Evolutionary conservation across 2,797 vertebrate species (phyloP).

Genomic region (Smutsia gigantea): DNA sequence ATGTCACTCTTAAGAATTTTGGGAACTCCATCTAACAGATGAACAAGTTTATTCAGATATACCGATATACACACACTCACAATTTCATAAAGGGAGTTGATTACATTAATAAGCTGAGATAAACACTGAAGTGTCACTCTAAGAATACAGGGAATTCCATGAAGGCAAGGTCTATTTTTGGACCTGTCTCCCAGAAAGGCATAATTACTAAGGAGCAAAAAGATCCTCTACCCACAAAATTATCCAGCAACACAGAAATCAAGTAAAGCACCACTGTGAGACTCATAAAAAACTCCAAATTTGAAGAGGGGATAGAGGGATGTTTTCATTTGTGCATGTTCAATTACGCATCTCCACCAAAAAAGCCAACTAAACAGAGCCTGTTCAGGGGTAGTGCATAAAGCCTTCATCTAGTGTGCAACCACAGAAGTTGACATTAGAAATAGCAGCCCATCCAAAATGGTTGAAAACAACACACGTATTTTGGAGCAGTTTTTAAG

Average conservation of each 20-base stretch:
- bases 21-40: background rate
- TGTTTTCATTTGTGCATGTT: conserved; percentile 52
- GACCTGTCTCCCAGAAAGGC: background rate
- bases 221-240: background rate
- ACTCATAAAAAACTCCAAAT: conserved; percentile 34
- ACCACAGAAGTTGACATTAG: conserved; percentile 33
- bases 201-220: conserved; percentile 51
- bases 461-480: conserved; percentile 19
- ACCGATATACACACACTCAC: background rate
- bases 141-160: background rate
- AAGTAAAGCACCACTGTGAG: background rate
- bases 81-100: background rate
- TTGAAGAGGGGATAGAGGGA: background rate
- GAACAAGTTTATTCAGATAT: background rate
- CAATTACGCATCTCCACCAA: conserved; percentile 37
- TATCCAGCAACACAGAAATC: conserved; percentile 8
- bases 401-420: conserved; percentile 29
- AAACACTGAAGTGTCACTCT: conserved; percentile 16
- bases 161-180: conserved; percentile 17
- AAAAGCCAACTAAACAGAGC: conserved; percentile 54
- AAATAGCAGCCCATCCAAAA: background rate
- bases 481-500: conserved; percentile 30
- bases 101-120: background rate
- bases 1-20: background rate
- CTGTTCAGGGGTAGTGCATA: background rate